These are phyloP conservation scores for Nothoprocta perdicaria DNA, from an alignment of 2,113 vertebrate genomes.

Conservation along the genomic window DNA sequence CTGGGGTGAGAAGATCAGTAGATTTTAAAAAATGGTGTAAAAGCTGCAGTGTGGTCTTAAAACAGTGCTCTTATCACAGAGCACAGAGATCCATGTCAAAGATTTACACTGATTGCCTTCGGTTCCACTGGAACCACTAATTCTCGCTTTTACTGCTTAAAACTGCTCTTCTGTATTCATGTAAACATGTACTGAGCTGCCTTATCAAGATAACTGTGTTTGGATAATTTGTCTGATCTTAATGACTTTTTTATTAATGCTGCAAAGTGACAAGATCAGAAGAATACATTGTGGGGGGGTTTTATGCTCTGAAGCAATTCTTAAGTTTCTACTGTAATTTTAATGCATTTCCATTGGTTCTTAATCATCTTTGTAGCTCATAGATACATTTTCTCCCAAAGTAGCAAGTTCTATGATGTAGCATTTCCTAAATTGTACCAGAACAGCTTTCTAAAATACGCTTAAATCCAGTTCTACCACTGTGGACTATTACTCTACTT, in stretches of 20 bases:
- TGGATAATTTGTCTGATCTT: conserved; percentile 74
- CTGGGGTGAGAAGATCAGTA: not conserved
- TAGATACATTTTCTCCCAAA: not conserved
- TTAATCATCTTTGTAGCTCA: conserved; percentile 48
- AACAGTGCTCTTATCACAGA: conserved; percentile 22
- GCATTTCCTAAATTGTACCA: not conserved
- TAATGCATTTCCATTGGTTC: conserved; percentile 37
- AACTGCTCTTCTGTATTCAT: conserved; percentile 54
- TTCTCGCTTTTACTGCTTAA: conserved; percentile 61
- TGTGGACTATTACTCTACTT: not conserved
- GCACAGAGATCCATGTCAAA: conserved; percentile 26
- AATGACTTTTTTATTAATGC: conserved; percentile 51
- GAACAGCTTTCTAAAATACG: not conserved
- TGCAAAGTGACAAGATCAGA: conserved; percentile 37
- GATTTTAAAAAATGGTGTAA: conserved; percentile 11
- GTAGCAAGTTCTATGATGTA: conserved; percentile 1
- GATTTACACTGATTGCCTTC: conserved; percentile 47
- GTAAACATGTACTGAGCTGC: conserved; percentile 40
- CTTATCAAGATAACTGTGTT: conserved; percentile 74
- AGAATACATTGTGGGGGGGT: not conserved
- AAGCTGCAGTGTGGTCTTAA: not conserved
- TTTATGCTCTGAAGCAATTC: conserved; percentile 36
- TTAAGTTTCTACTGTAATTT: conserved; percentile 44
- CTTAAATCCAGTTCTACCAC: not conserved
- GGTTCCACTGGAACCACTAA: conserved; percentile 26